phyloP scores from a whole-genome alignment of 2,888 invertebrate species.

The Sepiola atlantica region DNA sequence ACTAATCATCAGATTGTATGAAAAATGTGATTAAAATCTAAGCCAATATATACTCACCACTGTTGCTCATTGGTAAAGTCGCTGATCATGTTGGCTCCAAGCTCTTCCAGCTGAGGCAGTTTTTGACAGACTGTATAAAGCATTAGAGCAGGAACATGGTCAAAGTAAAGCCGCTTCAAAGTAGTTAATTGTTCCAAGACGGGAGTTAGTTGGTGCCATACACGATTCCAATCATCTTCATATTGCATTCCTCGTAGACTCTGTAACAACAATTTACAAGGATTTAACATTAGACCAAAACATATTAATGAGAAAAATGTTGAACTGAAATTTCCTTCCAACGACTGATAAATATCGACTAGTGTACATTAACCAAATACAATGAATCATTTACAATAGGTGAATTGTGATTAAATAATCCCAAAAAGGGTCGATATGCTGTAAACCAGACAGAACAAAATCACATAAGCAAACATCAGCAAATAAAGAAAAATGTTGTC shows the following conservation, averaged over 20 bases:
- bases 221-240: constrained; percentile 59
- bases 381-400: too few relatives aligned
- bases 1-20: too few relatives aligned
- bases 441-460: too few relatives aligned
- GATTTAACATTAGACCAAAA: neutral
- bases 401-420: too few relatives aligned
- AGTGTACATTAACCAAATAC: too few relatives aligned
- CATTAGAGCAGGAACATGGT: constrained; percentile 63
- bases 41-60: constrained; percentile 55
- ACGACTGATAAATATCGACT: too few relatives aligned
- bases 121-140: constrained; percentile 62
- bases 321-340: too few relatives aligned
- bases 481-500: too few relatives aligned
- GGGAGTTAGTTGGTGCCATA: constrained; percentile 65
- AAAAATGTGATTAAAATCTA: neutral
- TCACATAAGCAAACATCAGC: too few relatives aligned
- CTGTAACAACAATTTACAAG: constrained; percentile 52
- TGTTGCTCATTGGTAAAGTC: constrained; percentile 58
- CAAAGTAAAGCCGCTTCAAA: constrained; percentile 62
- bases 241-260: constrained; percentile 61
- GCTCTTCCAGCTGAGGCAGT: constrained; percentile 58
- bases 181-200: constrained; percentile 57
- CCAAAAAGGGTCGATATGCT: too few relatives aligned
- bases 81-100: constrained; percentile 63
- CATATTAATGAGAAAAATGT: neutral